These are phyloP conservation scores for Anguilla anguilla DNA, from an alignment of 2,797 vertebrate genomes.

Conservation along the genomic window DNA sequence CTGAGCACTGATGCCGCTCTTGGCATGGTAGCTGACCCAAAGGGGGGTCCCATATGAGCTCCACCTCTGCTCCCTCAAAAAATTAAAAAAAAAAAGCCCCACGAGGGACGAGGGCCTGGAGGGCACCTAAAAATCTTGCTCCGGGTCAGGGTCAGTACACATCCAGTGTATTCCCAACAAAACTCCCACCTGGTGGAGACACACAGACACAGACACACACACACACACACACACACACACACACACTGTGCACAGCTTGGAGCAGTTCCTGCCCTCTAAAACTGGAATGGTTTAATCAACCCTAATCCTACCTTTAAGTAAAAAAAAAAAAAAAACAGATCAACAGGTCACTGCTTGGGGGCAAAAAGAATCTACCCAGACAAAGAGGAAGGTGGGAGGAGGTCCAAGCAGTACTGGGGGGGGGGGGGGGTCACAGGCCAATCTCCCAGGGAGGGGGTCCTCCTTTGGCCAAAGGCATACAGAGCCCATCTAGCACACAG, in stretches of 20 bases:
- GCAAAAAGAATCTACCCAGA: neutral
- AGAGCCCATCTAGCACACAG: neutral
- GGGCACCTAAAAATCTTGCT: neutral
- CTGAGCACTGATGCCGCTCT: neutral
- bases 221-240: neutral
- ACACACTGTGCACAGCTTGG: neutral
- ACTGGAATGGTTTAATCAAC: neutral
- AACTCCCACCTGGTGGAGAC: neutral
- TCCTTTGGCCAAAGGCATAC: neutral
- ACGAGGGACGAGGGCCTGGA: neutral
- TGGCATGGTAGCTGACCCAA: neutral
- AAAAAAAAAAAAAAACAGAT: neutral
- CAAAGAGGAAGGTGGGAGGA: neutral
- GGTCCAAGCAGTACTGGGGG: neutral
- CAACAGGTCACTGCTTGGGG: neutral
- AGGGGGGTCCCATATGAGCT: neutral
- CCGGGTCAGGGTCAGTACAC: neutral
- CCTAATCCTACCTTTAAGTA: neutral
- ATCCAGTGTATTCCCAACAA: neutral
- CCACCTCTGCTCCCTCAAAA: neutral
- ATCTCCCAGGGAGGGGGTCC: neutral
- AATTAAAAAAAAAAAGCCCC: neutral
- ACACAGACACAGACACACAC: neutral
- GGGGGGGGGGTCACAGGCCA: neutral
- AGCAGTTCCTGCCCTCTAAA: neutral